Evolutionary conservation across 2,113 vertebrate species (phyloP), one percentile per base, ranked within the genome.

Genomic region (Larimichthys polyactis): DNA sequence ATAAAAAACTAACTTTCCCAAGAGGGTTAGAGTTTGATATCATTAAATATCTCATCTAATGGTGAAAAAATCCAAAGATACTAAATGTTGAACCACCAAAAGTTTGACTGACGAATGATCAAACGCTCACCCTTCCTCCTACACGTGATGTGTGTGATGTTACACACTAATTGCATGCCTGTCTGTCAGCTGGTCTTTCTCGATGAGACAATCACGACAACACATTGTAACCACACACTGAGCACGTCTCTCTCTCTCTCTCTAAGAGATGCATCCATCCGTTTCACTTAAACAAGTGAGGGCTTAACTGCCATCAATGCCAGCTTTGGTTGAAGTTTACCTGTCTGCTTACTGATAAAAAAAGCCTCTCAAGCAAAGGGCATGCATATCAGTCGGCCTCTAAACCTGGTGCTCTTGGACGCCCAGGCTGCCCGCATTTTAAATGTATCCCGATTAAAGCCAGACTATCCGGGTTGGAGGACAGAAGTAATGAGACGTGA

Each of bases 401-500:
- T 93, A 90, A 89, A 91, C 67, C 89, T 9, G 82, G 77, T 84
- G 82, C 64, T 79, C 78, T 68, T 85, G 87, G 73, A 86, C n/a
- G 16, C 73, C 64, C 79, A 4, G 83, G 70, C 86, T 51, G 78
- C 83, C 59, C 62, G 62, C 76, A 57, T 71, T 91, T 94, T 94
- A 94, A 95, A 95, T 48, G 82, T 79, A 90, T 90, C 91, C 90
- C 20, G 58, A 40, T 87, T 93, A 85, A 94, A 85, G 71, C 88
- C 78, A 78, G 86, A 86, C 83, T 68, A 86, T 81, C 83, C 60
- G 22, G 43, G 79, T 62, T 52, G 82, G 64, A 83, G 85, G 83
- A 75, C 88, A 93, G 86, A 85, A 91, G 90, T 94, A 94, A 94
- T 93, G 87, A 93, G 89, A 92, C 81, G 19, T 87, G 92, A 94